These are phyloP conservation scores for Drosophila differens DNA, from an alignment of 2,888 invertebrate genomes.

Conservation along the genomic window DNA sequence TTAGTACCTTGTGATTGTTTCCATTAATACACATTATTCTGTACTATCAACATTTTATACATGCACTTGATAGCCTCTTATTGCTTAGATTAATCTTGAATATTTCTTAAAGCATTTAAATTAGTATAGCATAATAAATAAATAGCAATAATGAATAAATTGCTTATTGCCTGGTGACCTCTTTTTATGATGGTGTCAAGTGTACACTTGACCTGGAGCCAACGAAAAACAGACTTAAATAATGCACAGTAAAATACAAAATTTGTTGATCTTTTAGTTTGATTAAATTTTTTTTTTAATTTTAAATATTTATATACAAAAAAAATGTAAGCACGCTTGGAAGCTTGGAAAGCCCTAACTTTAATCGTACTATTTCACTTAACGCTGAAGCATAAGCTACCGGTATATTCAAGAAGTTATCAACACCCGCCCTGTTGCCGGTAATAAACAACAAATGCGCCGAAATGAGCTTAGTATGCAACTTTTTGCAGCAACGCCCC, in stretches of 20 bases:
- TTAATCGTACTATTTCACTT: conserved; percentile 13
- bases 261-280: background rate
- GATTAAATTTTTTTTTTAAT: background rate
- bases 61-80: background rate
- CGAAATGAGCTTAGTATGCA: conserved; percentile 52
- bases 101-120: background rate
- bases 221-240: no score
- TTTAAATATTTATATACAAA: background rate
- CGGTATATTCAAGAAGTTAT: conserved; percentile 27
- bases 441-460: conserved; percentile 13
- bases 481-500: conserved; percentile 49
- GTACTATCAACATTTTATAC: background rate
- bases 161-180: no score
- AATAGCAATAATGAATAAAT: no score
- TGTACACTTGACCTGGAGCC: no score
- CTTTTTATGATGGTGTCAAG: no score
- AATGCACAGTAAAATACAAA: background rate
- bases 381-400: conserved; percentile 20
- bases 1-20: background rate
- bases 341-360: conserved; percentile 2
- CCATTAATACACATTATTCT: background rate
- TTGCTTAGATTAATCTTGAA: background rate
- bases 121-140: background rate
- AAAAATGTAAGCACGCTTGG: background rate
- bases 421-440: conserved; percentile 13